Evolutionary conservation across 2,888 invertebrate genomes (phyloP).

Genomic region (Drosophila infuscata): DNA sequence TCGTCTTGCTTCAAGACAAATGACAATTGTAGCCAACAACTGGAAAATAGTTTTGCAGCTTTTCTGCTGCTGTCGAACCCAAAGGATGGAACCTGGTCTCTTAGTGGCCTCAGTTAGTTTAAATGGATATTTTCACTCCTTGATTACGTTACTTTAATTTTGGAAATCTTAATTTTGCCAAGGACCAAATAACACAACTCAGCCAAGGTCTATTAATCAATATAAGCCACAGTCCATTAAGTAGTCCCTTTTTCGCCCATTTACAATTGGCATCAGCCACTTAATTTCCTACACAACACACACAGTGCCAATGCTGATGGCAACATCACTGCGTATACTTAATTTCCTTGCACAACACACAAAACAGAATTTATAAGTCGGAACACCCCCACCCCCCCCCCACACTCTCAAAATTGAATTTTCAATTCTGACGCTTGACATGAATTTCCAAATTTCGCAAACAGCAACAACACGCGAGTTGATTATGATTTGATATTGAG

Average conservation of each 20-base stretch:
- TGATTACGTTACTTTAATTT: constrained; percentile 4
- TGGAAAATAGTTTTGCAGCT: constrained; percentile 18
- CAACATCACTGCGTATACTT: constrained; percentile 48
- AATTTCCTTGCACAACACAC: constrained; percentile 60
- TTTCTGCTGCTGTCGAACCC: neutral
- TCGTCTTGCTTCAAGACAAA: neutral
- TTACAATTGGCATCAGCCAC: constrained; percentile 43
- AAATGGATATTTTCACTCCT: constrained; percentile 1
- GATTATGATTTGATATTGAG: constrained; percentile 39
- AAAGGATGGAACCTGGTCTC: constrained; percentile 4
- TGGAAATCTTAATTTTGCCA: constrained; percentile 4
- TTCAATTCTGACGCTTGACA: constrained; percentile 44
- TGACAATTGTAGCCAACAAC: constrained; percentile 8
- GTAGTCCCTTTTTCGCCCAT: constrained; percentile 17
- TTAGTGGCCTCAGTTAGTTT: constrained; percentile 15
- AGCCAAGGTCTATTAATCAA: constrained; percentile 43
- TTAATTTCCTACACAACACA: constrained; percentile 60
- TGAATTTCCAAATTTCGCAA: constrained; percentile 14
- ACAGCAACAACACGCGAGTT: constrained; percentile 19
- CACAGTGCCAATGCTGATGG: constrained; percentile 13
- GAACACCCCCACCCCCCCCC: constrained; percentile 13
- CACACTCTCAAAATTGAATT: constrained; percentile 43
- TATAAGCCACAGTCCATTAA: constrained; percentile 26
- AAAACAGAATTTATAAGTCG: constrained; percentile 53
- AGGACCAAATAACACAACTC: neutral